These are phyloP conservation scores for Oligia fasciuncula DNA, from an alignment of 2,888 invertebrate genomes.

Conservation along the genomic window DNA sequence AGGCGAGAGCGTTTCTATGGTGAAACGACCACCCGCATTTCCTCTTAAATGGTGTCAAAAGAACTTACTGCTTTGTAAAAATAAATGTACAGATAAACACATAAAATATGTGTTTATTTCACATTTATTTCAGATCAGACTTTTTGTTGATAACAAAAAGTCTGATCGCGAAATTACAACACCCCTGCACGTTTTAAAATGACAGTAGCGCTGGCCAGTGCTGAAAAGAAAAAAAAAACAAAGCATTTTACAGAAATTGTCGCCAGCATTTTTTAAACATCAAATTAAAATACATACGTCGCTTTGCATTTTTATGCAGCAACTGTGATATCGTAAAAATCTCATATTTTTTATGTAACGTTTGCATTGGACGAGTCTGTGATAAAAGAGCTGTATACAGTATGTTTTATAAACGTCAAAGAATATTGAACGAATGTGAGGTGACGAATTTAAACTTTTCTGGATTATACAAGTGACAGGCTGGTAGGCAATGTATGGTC, in stretches of 20 bases:
- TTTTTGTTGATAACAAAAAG: background rate
- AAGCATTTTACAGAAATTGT: conserved; percentile 19
- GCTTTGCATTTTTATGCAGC: conserved; percentile 51
- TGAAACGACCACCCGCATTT: too few species aligned
- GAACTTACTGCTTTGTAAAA: background rate
- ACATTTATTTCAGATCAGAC: too few species aligned
- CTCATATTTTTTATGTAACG: conserved; percentile 43
- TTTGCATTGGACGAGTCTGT: conserved; percentile 28
- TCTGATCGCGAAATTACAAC: background rate
- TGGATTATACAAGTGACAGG: background rate
- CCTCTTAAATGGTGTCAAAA: background rate
- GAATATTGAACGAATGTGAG: conserved; percentile 18
- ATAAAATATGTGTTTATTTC: too few species aligned
- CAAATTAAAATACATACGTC: conserved; percentile 51
- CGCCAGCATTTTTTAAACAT: conserved; percentile 49
- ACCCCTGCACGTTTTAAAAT: background rate
- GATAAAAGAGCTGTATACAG: conserved; percentile 37
- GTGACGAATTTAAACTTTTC: background rate
- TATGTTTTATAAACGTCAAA: conserved; percentile 16
- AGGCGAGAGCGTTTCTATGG: too few species aligned
- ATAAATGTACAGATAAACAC: background rate
- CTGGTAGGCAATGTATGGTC: background rate
- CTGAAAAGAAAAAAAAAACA: conserved; percentile 14
- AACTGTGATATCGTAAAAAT: conserved; percentile 52
- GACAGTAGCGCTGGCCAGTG: background rate